A percentile compares a stretch with the other conserved stretches of the same genome.
Evolutionary conservation across 2,797 vertebrate genomes (phyloP).

Genomic region (Ptychobarbus kaznakovi): DNA sequence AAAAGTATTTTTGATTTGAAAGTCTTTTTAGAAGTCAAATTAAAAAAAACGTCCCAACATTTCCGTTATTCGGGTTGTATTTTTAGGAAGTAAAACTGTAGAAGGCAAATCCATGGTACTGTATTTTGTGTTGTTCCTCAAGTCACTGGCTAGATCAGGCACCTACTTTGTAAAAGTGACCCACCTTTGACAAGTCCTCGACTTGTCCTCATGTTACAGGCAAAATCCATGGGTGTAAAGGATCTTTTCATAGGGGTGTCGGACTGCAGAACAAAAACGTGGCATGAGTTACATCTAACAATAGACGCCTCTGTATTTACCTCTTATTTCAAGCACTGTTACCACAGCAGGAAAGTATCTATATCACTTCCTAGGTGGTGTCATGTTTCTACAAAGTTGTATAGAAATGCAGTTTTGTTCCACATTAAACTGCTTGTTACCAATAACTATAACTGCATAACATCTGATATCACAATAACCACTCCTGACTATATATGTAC

Average conservation of each 20-base stretch:
- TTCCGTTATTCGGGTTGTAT: too few relatives aligned
- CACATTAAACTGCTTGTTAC: background rate
- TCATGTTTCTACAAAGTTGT: background rate
- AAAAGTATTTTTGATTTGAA: too few relatives aligned
- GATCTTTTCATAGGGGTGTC: conserved; percentile 76
- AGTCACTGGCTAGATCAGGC: background rate
- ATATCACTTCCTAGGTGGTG: background rate
- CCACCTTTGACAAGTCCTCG: conserved; percentile 75
- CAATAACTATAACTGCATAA: background rate
- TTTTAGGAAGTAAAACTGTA: background rate
- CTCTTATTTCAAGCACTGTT: background rate
- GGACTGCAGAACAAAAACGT: conserved; percentile 67
- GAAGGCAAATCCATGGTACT: background rate
- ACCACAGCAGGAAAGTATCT: conserved; percentile 16
- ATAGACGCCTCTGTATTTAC: background rate
- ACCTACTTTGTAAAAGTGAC: conserved; percentile 40
- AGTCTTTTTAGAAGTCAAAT: too few relatives aligned
- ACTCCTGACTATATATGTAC: background rate
- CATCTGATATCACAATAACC: conserved; percentile 19
- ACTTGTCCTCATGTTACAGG: conserved; percentile 69
- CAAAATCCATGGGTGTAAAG: conserved; percentile 74
- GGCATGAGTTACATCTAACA: conserved; percentile 22
- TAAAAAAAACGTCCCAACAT: too few relatives aligned
- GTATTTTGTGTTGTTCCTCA: background rate
- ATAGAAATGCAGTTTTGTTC: conserved; percentile 12